Evolutionary conservation across 2,888 invertebrate genomes (phyloP).

Genomic region (Laspeyria flexula): DNA sequence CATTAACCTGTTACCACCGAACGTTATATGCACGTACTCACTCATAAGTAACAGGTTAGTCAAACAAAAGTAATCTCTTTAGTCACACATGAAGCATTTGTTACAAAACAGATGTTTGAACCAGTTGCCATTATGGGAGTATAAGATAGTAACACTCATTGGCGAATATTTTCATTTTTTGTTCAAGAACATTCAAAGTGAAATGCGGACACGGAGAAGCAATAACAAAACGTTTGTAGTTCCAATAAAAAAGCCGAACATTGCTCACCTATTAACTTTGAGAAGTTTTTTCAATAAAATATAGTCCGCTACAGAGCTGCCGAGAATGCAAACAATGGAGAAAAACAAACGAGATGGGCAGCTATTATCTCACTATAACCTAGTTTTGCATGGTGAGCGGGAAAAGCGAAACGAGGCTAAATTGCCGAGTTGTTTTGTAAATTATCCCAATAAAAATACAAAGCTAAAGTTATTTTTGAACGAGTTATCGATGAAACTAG

Average conservation of each 20-base stretch:
- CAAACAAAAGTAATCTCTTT: slow-evolving; percentile 9
- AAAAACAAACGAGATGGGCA: slow-evolving; percentile 63
- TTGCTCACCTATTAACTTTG: slow-evolving; percentile 50
- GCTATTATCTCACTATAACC: slow-evolving; percentile 72
- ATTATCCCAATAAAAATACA: slow-evolving; percentile 49
- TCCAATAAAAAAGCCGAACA: slow-evolving; percentile 32
- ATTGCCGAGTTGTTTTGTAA: slow-evolving; percentile 60
- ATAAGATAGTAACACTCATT: too few species aligned
- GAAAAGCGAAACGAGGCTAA: slow-evolving; percentile 61
- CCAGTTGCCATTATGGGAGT: too few species aligned
- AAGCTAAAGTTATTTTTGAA: slow-evolving; percentile 36
- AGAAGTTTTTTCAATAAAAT: slow-evolving; percentile 59
- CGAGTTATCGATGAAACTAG: slow-evolving; percentile 20
- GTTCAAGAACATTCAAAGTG: too few species aligned
- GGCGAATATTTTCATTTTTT: too few species aligned
- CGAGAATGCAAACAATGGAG: slow-evolving; percentile 66
- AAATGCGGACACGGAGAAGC: slow-evolving; percentile 23
- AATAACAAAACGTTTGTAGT: slow-evolving; percentile 27
- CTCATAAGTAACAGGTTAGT: slow-evolving; percentile 15
- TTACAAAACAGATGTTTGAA: slow-evolving; percentile 35
- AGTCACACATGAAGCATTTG: slow-evolving; percentile 13
- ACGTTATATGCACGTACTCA: slow-evolving; percentile 2
- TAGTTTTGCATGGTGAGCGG: slow-evolving; percentile 59
- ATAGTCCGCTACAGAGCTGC: slow-evolving; percentile 46
- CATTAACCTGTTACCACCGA: not conserved